These are phyloP conservation scores for Diadophis punctatus DNA, from an alignment of 2,113 vertebrate species.

Conservation along the genomic window DNA sequence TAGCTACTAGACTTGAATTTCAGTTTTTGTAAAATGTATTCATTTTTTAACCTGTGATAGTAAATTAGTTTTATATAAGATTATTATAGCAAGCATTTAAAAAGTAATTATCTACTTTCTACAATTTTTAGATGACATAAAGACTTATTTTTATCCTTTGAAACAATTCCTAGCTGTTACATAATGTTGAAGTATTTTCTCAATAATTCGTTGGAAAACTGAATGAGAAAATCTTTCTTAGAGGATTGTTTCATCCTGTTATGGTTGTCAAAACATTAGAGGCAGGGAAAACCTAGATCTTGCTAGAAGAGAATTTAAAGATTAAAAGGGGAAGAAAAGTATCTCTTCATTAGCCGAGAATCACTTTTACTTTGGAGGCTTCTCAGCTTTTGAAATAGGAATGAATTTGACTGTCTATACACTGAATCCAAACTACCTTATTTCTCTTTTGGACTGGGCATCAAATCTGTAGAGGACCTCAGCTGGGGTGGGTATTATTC, in stretches of 20 bases:
- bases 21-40: not conserved
- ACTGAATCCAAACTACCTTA: too few species aligned
- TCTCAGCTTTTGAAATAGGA: not conserved
- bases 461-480: not conserved
- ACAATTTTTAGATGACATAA: not conserved
- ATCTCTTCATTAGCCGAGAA: not conserved
- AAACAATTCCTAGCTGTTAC: not conserved
- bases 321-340: not conserved
- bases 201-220: not conserved
- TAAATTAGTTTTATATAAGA: slow-evolving; percentile 12
- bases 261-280: slow-evolving; percentile 15
- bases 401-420: not conserved
- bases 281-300: not conserved
- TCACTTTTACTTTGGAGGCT: not conserved
- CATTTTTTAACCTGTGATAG: not conserved
- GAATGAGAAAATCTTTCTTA: not conserved
- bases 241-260: slow-evolving; percentile 15
- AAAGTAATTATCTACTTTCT: not conserved
- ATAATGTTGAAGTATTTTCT: not conserved
- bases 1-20: not conserved
- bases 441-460: not conserved
- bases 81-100: slow-evolving; percentile 11
- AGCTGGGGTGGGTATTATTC: not conserved
- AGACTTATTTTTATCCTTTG: not conserved
- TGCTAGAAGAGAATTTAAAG: not conserved